Percentiles rank a stretch among this genome's conserved stretches.
phyloP scores from a whole-genome alignment of 2,113 vertebrate genomes.

The Typhlomys cinereus region DNA sequence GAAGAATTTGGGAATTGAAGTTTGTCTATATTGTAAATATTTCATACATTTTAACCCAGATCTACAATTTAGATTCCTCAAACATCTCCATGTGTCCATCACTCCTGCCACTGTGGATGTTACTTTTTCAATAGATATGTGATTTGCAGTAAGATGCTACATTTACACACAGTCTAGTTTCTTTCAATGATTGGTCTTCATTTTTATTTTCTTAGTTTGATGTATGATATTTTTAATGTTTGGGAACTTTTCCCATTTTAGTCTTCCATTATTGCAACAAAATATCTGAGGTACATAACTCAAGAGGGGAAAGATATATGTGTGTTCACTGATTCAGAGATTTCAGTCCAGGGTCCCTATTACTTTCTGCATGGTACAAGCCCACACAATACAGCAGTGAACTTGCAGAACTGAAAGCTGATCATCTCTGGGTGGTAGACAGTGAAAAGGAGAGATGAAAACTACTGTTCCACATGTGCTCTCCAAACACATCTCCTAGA shows the following conservation, averaged over 20 bases:
- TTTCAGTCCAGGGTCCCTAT: background rate
- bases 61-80: no score
- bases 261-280: background rate
- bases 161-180: background rate
- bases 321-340: background rate
- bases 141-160: background rate
- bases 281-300: background rate
- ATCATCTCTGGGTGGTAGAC: no score
- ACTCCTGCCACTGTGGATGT: background rate
- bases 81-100: background rate
- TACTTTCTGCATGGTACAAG: background rate
- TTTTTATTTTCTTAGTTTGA: background rate
- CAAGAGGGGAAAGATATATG: background rate
- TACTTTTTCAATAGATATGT: background rate
- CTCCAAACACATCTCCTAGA: no score
- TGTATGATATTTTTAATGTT: background rate
- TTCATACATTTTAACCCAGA: no score
- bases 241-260: background rate
- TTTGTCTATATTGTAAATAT: no score
- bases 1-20: background rate
- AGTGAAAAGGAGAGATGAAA: background rate
- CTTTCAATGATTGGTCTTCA: background rate
- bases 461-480: fast-evolving
- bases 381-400: no score
- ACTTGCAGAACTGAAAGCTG: background rate